Base-by-base conservation (phyloP, 1,140 invertebrate genomes). In the Drosophila watanabei region DNA sequence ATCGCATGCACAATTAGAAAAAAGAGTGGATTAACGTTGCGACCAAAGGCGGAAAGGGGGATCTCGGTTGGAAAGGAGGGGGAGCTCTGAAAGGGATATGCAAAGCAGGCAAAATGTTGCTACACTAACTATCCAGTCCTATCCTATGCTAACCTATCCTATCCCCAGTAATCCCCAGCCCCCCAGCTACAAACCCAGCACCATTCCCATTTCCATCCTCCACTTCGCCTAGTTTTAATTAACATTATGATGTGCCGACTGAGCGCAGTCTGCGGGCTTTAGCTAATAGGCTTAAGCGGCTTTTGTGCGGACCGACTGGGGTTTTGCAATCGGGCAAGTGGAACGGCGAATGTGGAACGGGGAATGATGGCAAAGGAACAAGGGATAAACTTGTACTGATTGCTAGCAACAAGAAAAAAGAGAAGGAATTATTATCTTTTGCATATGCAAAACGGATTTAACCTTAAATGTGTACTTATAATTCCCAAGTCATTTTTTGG, bases 1-100 rank as follows among this genome's bases (percentile, higher is more conserved):
- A 79, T 75, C 43, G 71, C 71, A 75, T 75, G 71, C 71, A 75
- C 71, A 75, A 73, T 73, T 75, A 73, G 70, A 73, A 73, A 73
- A 52, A 60, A 75, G 68, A 73, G 30, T 48, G 69, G 54, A 73
- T 60, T 52, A 73, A 60, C 68, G 18, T 58, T 6, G 54, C 20
- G 7, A 24, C 49, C 16, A 35, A 57, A 28, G 41, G 43, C 16
- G 4, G 14, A n/a, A n/a, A n/a, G 13, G 46, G 18, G 28, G 16
- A 10, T 16, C 20, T 28, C 20, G 18, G 48, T 16, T 16, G 24
- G 4, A 10, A 14, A 10, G n/a, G 39, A 37, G 20, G 18, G 16
- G 41, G 20, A 16, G 20, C 18, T 35, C 30, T 24, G 11, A 39
- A 72, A 72, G n/a, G 70, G 52, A 68, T 52, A 46, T 56, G 73